These are phyloP conservation scores for Sitta europaea DNA, from an alignment of 2,113 vertebrate species.

Conservation along the genomic window DNA sequence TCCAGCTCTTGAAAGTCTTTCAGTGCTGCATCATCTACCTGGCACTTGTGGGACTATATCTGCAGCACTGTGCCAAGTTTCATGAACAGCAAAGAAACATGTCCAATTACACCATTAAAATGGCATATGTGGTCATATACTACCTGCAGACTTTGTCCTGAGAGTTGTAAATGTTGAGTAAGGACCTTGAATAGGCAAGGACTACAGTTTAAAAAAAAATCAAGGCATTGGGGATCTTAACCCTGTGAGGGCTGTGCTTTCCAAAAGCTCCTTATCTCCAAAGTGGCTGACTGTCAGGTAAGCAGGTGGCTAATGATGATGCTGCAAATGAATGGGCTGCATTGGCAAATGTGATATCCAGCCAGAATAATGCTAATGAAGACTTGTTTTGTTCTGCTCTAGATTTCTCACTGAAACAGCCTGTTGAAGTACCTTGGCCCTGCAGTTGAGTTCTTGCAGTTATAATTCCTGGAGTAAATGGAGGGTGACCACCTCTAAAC, in stretches of 20 bases:
- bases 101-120: background rate
- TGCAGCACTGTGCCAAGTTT: background rate
- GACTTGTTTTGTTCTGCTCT: background rate
- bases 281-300: background rate
- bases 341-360: background rate
- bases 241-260: background rate
- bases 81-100: background rate
- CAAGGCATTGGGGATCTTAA: background rate
- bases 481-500: background rate
- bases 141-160: background rate
- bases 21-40: background rate
- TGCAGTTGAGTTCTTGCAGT: background rate
- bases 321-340: background rate
- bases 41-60: background rate
- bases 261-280: background rate
- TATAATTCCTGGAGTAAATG: background rate
- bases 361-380: background rate
- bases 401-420: background rate
- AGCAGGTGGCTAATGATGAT: background rate
- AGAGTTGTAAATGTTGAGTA: background rate
- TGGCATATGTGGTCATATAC: background rate
- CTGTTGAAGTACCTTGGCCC: background rate
- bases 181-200: background rate
- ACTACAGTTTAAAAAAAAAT: background rate
- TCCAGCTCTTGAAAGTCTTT: background rate